A percentile compares a stretch with the other conserved stretches of the same genome.
Conservation (phyloP, 2,888 invertebrate genomes). For the Atethmia centrago region DNA sequence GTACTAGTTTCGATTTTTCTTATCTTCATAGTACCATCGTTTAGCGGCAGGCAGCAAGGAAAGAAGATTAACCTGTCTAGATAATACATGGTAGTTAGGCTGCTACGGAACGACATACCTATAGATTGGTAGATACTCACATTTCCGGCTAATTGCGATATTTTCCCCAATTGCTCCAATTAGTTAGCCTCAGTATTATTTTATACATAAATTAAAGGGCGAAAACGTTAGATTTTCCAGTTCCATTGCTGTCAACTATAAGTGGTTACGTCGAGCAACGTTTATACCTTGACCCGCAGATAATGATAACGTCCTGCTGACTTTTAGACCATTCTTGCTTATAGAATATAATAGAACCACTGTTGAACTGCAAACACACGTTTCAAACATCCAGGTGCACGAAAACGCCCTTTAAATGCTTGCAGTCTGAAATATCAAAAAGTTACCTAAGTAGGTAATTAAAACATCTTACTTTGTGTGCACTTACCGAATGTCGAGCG, state of each 20-base stretch:
- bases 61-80: constrained; percentile 5
- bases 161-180: neutral
- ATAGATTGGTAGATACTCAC: neutral
- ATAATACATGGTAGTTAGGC: neutral
- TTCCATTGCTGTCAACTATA: constrained; percentile 31
- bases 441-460: neutral
- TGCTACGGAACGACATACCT: neutral
- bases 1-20: constrained; percentile 1
- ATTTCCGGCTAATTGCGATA: constrained; percentile 3
- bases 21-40: neutral
- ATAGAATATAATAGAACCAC: constrained; percentile 54
- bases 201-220: constrained; percentile 10
- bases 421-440: constrained; percentile 6
- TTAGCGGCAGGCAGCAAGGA: neutral
- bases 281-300: constrained; percentile 59
- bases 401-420: constrained; percentile 59
- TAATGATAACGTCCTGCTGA: constrained; percentile 64
- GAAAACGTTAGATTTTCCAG: constrained; percentile 39
- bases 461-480: neutral
- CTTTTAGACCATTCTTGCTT: constrained; percentile 64
- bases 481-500: neutral
- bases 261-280: constrained; percentile 31
- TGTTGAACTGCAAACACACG: constrained; percentile 61
- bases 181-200: constrained; percentile 4
- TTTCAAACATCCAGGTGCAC: constrained; percentile 68